Evolutionary conservation across 2,888 invertebrate genomes (phyloP).

Genomic region (Dusona sp.): DNA sequence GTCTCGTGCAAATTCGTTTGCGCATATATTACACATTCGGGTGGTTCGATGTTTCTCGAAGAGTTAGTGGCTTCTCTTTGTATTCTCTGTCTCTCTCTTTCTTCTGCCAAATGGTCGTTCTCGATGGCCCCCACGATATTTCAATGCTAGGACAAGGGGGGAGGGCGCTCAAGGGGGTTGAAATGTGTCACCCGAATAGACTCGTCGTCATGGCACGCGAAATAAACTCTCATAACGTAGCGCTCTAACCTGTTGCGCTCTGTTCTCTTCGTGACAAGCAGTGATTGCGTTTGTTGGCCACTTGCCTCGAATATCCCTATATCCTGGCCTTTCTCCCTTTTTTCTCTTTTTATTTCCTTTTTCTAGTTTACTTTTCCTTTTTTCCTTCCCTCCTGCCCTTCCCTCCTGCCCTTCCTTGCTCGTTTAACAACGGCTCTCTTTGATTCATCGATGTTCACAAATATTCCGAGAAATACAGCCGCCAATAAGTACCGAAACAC

Average conservation of each 20-base stretch:
- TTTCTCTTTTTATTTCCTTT: slow-evolving; percentile 42
- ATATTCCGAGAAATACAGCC: slow-evolving; percentile 19
- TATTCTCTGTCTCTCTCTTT: slow-evolving; percentile 11
- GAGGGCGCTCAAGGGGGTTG: slow-evolving; percentile 43
- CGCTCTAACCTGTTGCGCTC: slow-evolving; percentile 83
- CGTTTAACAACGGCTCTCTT: slow-evolving; percentile 50
- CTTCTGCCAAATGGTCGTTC: slow-evolving; percentile 69
- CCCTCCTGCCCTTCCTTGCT: background rate
- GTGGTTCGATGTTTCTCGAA: slow-evolving; percentile 60
- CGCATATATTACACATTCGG: slow-evolving; percentile 36
- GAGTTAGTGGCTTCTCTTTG: slow-evolving; percentile 38
- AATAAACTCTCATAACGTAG: slow-evolving; percentile 82
- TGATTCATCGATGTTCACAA: slow-evolving; percentile 61
- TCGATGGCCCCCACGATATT: slow-evolving; percentile 57
- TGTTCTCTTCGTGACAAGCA: slow-evolving; percentile 82
- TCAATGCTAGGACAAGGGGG: slow-evolving; percentile 36
- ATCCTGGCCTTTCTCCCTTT: slow-evolving; percentile 46
- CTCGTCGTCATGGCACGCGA: slow-evolving; percentile 77
- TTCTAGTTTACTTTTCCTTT: slow-evolving; percentile 65
- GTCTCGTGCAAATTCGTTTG: slow-evolving; percentile 43
- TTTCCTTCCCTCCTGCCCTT: slow-evolving; percentile 65
- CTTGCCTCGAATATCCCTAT: slow-evolving; percentile 72
- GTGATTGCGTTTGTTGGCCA: slow-evolving; percentile 82
- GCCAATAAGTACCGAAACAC: background rate
- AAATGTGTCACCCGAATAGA: slow-evolving; percentile 74